Evolutionary conservation across 2,113 vertebrate species (phyloP), one percentile per base, ranked within the genome.

Genomic region (Hypomesus transpacificus): DNA sequence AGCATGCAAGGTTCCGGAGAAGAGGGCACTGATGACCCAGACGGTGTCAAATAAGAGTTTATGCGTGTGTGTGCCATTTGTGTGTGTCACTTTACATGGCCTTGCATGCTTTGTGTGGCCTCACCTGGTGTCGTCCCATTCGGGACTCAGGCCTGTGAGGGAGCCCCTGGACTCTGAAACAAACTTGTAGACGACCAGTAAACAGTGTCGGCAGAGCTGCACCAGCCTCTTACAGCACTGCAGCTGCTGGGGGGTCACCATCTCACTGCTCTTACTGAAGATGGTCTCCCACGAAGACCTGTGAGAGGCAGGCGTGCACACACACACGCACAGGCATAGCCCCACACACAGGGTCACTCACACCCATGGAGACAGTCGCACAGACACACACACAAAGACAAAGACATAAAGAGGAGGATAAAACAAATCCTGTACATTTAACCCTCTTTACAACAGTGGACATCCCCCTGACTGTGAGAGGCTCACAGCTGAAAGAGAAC

Each of bases 161-260:
- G 95, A 94, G 74, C 94, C 93, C 50, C 94, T 92, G 39, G 95
- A 92, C 75, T 98, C 96, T 0, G 89, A 89, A 21, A 96, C 93
- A 31, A 96, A 95, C 90, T 97, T 98, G 93, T 98, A 99, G 84
- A 97, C 95, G 70, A 98, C 93, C 66, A 99, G 89, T 83, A 99
- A 91, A 86, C 96, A 98, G 88, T 96, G 94, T 76, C 96, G 93
- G 79, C 96, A 98, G 76, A 99, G 95, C 87, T 97, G 95, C 8
- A 98, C 96, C 84, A 99, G 85, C 74, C 94, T 92, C 73, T 94
- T 95, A 89, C 96, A 99, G 84, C 96, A 99, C 72, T 95, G 95
- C 81, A 96, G 92, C 87, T 93, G 90, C 88, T 93, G 92, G 1
- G 95, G 90, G 21, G 94, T 95, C 83, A 96, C 89, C 75, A 92